A percentile compares a stretch with the other conserved stretches of the same genome.
These are phyloP conservation scores for Heliconius charithonia DNA, from an alignment of 2,888 invertebrate genomes.

Conservation along the genomic window DNA sequence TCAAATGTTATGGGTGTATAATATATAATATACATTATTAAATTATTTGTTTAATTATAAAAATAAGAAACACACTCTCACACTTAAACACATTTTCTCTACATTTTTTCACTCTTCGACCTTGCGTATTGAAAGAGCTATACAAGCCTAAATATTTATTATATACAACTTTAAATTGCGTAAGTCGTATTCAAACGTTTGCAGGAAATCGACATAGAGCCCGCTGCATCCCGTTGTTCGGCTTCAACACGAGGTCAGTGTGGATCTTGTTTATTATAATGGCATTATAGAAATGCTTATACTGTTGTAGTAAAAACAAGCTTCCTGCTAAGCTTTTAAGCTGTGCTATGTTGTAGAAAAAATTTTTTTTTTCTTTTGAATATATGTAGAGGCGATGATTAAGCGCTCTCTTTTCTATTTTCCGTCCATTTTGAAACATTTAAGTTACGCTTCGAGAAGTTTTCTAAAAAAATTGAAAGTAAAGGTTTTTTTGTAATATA, in stretches of 20 bases:
- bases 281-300: slow-evolving; percentile 13
- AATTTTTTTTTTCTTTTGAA: neutral
- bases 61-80: too few species aligned
- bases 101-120: neutral
- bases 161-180: neutral
- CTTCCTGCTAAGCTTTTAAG: slow-evolving; percentile 18
- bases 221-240: slow-evolving; percentile 24
- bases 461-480: too few species aligned
- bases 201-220: slow-evolving; percentile 19
- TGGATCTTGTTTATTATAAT: slow-evolving; percentile 25
- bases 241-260: slow-evolving; percentile 15
- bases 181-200: slow-evolving; percentile 14
- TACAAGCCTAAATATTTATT: neutral
- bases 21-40: neutral
- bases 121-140: neutral
- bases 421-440: neutral
- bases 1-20: neutral
- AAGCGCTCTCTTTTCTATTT: too few species aligned
- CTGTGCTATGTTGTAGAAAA: neutral
- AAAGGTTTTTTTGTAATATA: too few species aligned
- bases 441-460: neutral
- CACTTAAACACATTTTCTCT: too few species aligned
- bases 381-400: too few species aligned
- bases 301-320: slow-evolving; percentile 12
- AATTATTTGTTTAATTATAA: neutral